phyloP scores from a whole-genome alignment of 1,140 invertebrate genomes.

The Chrysomallon squamiferum region DNA sequence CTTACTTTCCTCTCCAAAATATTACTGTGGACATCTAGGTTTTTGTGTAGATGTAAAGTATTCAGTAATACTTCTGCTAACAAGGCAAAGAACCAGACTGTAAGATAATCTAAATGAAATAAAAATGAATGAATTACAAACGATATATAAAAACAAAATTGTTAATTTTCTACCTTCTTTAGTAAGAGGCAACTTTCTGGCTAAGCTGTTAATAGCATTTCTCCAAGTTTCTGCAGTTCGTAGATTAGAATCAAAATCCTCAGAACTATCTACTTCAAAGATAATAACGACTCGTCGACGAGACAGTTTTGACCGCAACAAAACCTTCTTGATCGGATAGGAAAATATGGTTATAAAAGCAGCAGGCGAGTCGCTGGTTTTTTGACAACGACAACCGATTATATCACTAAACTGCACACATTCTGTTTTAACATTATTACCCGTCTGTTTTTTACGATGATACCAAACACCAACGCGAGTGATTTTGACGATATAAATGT shows the following conservation, averaged over 20 bases:
- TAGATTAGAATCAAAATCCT: slow-evolving; percentile 84
- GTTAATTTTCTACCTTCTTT: slow-evolving; percentile 19
- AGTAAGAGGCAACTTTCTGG: slow-evolving; percentile 26
- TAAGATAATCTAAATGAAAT: too few relatives aligned
- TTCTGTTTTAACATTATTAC: slow-evolving; percentile 13
- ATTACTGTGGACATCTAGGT: too few relatives aligned
- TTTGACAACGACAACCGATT: slow-evolving; percentile 58
- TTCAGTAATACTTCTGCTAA: too few relatives aligned
- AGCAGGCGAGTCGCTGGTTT: slow-evolving; percentile 69
- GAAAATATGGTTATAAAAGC: slow-evolving; percentile 88
- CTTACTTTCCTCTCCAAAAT: too few relatives aligned
- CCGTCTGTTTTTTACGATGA: slow-evolving; percentile 12
- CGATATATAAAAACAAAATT: too few relatives aligned
- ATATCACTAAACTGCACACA: slow-evolving; percentile 45
- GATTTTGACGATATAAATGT: slow-evolving; percentile 27
- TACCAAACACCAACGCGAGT: slow-evolving; percentile 27
- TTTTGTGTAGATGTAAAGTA: too few relatives aligned
- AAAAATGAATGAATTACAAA: too few relatives aligned
- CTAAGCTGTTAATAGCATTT: slow-evolving; percentile 67
- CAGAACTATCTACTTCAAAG: slow-evolving; percentile 78
- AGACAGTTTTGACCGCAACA: slow-evolving; percentile 67
- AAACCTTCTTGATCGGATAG: slow-evolving; percentile 76
- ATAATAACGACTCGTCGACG: slow-evolving; percentile 78
- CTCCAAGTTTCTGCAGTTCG: slow-evolving; percentile 83
- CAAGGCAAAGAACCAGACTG: too few relatives aligned